These are phyloP conservation scores for Heterodera filipjevi DNA, from an alignment of 2,888 invertebrate genomes.

Conservation along the genomic window DNA sequence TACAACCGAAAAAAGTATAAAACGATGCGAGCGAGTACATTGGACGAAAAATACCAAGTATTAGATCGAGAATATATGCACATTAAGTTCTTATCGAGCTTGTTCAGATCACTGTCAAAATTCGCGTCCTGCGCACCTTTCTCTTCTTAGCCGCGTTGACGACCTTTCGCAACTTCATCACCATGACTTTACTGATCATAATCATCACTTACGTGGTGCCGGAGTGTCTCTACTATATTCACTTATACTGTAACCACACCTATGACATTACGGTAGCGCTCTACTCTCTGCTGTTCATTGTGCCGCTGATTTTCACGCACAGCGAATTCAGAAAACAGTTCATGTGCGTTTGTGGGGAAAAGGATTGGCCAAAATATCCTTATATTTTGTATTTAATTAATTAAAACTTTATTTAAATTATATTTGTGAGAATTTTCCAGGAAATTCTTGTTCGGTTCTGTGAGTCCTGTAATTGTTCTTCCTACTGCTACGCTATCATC, in stretches of 20 bases:
- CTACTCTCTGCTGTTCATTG: constrained; percentile 20
- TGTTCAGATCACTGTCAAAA: constrained; percentile 25
- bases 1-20: background rate
- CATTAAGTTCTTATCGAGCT: too few species aligned
- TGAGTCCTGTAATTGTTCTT: background rate
- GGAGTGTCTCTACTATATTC: background rate
- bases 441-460: constrained; percentile 8
- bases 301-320: constrained; percentile 23
- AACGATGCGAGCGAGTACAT: background rate
- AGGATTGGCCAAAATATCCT: background rate
- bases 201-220: constrained; percentile 4
- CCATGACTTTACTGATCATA: constrained; percentile 13
- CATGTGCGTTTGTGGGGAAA: background rate
- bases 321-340: constrained; percentile 19
- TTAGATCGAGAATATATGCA: background rate
- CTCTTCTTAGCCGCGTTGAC: constrained; percentile 16
- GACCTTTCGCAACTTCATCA: constrained; percentile 22
- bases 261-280: constrained; percentile 21
- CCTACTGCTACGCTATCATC: background rate
- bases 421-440: background rate
- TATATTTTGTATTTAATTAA: too few species aligned
- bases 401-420: background rate
- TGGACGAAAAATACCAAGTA: constrained; percentile 9
- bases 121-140: constrained; percentile 21
- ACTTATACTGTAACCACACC: constrained; percentile 13